Evolutionary conservation across 2,797 vertebrate species (phyloP).

Genomic region (Malurus leucopterus): DNA sequence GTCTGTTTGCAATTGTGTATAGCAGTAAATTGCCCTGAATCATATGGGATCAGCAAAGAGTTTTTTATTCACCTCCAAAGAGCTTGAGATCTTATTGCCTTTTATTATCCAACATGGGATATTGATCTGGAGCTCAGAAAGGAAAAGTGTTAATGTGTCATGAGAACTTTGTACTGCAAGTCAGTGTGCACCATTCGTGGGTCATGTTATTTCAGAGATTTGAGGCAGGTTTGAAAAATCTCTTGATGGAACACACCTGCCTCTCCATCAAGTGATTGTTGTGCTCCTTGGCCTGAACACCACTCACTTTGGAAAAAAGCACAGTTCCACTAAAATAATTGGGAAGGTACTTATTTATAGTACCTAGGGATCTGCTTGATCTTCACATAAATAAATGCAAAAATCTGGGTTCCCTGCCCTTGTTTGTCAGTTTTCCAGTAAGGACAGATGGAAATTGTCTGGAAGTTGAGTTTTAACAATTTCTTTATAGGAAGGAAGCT

Average conservation of each 20-base stretch:
- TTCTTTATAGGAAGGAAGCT: background rate
- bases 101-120: background rate
- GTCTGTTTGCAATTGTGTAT: background rate
- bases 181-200: background rate
- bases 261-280: background rate
- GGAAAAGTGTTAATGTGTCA: background rate
- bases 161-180: background rate
- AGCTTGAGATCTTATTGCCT: background rate
- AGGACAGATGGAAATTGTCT: background rate
- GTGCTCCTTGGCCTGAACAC: background rate
- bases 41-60: background rate
- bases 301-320: background rate
- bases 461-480: background rate
- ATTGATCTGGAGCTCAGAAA: background rate
- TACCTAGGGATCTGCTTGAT: background rate
- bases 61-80: background rate
- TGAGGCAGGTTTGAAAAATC: background rate
- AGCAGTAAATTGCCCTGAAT: background rate
- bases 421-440: background rate
- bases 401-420: background rate
- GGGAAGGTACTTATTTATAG: background rate
- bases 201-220: background rate
- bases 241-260: background rate
- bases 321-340: background rate
- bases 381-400: background rate